Percentiles rank a stretch among this genome's conserved stretches.
Evolutionary conservation across 1,140 invertebrate species (phyloP).

Genomic region (Riptortus pedestris): DNA sequence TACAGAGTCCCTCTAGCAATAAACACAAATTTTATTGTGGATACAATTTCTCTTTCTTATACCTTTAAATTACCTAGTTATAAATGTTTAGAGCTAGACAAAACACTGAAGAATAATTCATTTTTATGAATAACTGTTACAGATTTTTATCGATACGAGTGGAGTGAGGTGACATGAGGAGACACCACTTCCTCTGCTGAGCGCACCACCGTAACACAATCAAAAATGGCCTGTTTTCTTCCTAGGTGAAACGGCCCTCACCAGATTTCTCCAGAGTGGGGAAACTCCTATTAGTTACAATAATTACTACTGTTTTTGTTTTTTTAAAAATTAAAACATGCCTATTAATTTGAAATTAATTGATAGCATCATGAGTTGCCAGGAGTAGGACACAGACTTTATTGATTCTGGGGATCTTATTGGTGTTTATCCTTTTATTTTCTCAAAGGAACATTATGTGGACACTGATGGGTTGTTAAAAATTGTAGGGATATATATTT

Average conservation of each 20-base stretch:
- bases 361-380: no score
- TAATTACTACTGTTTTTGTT: not conserved
- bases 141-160: slow-evolving; percentile 14
- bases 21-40: no score
- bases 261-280: not conserved
- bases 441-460: no score
- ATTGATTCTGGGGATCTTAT: no score
- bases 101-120: no score
- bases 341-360: slow-evolving; percentile 7
- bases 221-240: not conserved
- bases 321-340: not conserved
- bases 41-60: no score
- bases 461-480: slow-evolving; percentile 10
- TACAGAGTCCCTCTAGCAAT: no score
- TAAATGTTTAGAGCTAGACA: no score
- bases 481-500: slow-evolving; percentile 9
- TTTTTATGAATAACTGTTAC: no score
- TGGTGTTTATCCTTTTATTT: no score
- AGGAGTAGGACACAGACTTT: no score
- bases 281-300: not conserved
- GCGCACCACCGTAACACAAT: slow-evolving; percentile 9
- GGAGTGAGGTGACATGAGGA: slow-evolving; percentile 12
- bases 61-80: no score
- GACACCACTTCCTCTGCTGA: not conserved
- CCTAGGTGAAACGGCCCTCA: not conserved